Evolutionary conservation across 2,797 vertebrate genomes (phyloP).

Genomic region (Melanotaenia nigrans): DNA sequence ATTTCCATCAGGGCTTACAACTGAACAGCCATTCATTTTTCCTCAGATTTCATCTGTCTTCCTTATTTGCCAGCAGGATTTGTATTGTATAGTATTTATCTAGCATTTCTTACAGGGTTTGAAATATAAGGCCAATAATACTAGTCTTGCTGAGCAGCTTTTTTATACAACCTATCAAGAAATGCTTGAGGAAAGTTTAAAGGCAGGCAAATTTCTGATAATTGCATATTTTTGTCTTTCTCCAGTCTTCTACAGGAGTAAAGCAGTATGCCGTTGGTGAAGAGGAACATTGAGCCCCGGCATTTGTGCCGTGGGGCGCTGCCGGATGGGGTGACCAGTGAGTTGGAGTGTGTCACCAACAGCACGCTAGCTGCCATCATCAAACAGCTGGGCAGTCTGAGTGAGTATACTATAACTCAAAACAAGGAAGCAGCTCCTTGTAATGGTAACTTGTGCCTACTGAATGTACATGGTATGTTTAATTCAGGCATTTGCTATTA

Average conservation of each 20-base stretch:
- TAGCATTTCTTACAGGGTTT: slow-evolving; percentile 1
- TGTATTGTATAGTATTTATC: neutral
- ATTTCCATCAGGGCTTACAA: slow-evolving; percentile 33
- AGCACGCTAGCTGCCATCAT: slow-evolving; percentile 93
- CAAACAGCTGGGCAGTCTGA: slow-evolving; percentile 92
- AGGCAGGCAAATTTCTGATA: neutral
- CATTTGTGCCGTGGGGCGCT: slow-evolving; percentile 90
- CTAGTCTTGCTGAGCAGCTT: neutral
- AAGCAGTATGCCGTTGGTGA: slow-evolving; percentile 89
- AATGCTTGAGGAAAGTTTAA: neutral
- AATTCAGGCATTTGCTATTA: too few relatives aligned
- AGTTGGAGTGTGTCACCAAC: slow-evolving; percentile 94
- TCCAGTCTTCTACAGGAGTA: slow-evolving; percentile 39
- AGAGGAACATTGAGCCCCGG: slow-evolving; percentile 91
- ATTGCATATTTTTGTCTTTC: neutral
- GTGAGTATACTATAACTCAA: slow-evolving; percentile 55
- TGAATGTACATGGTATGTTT: too few relatives aligned
- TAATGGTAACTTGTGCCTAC: too few relatives aligned
- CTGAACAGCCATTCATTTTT: slow-evolving; percentile 16
- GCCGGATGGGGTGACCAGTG: slow-evolving; percentile 90
- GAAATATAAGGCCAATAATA: neutral
- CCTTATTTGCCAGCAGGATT: neutral
- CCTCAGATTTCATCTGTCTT: neutral
- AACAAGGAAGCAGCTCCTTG: too few relatives aligned
- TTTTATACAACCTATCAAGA: neutral